phyloP scores from a whole-genome alignment of 2,113 vertebrate genomes.

The Labrus mixtus region DNA sequence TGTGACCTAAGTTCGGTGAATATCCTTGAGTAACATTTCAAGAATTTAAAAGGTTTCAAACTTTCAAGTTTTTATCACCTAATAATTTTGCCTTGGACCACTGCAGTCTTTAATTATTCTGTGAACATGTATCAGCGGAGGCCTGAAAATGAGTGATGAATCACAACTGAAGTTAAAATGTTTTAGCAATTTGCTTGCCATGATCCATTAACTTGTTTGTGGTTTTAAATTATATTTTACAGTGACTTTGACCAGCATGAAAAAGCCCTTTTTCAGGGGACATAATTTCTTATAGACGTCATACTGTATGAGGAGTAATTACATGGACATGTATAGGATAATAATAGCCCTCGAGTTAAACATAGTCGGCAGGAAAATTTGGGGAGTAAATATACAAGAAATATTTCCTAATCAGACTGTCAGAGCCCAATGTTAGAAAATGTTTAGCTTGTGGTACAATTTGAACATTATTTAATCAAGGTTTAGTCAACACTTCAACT shows the following conservation, averaged over 20 bases:
- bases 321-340: background rate
- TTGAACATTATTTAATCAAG: background rate
- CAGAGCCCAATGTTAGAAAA: no score
- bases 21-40: slow-evolving; percentile 24
- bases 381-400: no score
- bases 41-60: slow-evolving; percentile 36
- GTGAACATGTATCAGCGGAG: background rate
- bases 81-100: background rate
- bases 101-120: slow-evolving; percentile 12
- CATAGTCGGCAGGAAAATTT: no score
- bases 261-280: background rate
- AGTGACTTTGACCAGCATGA: background rate
- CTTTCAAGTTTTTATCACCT: slow-evolving; percentile 27
- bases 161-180: slow-evolving; percentile 15
- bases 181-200: slow-evolving; percentile 25
- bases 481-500: background rate
- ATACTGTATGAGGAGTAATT: slow-evolving; percentile 1
- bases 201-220: slow-evolving; percentile 26
- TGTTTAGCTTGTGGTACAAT: no score
- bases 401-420: no score
- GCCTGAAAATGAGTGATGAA: slow-evolving; percentile 32
- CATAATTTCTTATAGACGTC: background rate
- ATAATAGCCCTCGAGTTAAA: no score
- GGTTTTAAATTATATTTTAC: slow-evolving; percentile 20
- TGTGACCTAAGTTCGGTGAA: slow-evolving; percentile 29